Conservation (phyloP, 2,113 vertebrate genomes). For the Alligator mississippiensis region DNA sequence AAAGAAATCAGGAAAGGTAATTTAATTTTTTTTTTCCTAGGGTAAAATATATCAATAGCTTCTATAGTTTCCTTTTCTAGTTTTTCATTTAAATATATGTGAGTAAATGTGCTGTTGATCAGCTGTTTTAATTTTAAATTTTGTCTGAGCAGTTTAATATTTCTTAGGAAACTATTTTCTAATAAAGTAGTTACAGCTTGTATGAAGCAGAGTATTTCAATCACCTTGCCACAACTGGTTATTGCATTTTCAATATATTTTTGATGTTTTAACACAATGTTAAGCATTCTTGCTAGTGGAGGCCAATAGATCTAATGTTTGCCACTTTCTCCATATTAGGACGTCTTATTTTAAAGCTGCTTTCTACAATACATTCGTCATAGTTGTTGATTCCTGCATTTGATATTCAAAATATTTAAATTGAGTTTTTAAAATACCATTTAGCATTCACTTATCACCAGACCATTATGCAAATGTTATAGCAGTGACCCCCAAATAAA, state of each 20-base stretch:
- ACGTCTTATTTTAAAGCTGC: background rate
- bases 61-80: background rate
- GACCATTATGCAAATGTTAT: background rate
- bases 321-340: background rate
- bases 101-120: background rate
- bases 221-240: background rate
- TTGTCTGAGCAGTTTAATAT: background rate
- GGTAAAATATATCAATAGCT: background rate
- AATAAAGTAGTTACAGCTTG: background rate
- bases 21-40: slow-evolving; percentile 5
- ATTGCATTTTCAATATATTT: slow-evolving; percentile 29
- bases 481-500: background rate
- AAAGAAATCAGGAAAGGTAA: slow-evolving; percentile 20
- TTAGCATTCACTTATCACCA: background rate
- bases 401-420: background rate
- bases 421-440: background rate
- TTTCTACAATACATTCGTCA: background rate
- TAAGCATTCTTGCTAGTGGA: background rate
- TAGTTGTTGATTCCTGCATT: background rate
- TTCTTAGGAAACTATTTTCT: slow-evolving; percentile 5
- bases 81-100: background rate
- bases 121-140: background rate
- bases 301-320: slow-evolving; percentile 16
- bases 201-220: background rate
- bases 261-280: slow-evolving; percentile 25